phyloP scores from a whole-genome alignment of 2,888 invertebrate species.

The Drosophila subsilvestris region DNA sequence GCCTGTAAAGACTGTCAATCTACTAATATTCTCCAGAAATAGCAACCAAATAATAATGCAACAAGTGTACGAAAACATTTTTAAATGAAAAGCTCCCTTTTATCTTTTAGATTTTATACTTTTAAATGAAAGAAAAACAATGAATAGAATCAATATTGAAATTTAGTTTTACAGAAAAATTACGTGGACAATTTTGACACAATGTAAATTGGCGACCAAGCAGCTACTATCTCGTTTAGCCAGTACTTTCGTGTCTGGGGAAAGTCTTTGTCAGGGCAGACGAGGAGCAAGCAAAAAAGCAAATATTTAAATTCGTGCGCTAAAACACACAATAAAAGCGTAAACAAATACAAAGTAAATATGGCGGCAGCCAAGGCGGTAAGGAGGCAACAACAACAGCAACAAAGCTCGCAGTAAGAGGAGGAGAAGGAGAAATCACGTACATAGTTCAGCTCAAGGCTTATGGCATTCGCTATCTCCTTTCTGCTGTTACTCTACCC shows the following conservation, averaged over 20 bases:
- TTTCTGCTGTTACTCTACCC: background rate
- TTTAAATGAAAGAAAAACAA: too few relatives aligned
- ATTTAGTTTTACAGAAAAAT: too few relatives aligned
- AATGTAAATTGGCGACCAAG: background rate
- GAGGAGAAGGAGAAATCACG: slow-evolving; percentile 17
- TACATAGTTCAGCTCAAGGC: slow-evolving; percentile 31
- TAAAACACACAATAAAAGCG: slow-evolving; percentile 52
- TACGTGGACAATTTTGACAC: background rate
- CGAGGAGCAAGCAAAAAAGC: slow-evolving; percentile 32
- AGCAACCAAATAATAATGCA: background rate
- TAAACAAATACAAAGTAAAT: slow-evolving; percentile 61
- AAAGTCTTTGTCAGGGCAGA: background rate
- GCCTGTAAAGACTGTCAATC: too few relatives aligned
- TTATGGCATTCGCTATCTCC: slow-evolving; percentile 8
- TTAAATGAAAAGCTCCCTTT: too few relatives aligned
- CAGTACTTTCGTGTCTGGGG: slow-evolving; percentile 25
- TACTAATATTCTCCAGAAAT: too few relatives aligned
- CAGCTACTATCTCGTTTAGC: background rate
- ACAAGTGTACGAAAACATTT: too few relatives aligned
- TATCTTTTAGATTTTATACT: too few relatives aligned
- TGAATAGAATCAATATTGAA: too few relatives aligned
- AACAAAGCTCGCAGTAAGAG: slow-evolving; percentile 4
- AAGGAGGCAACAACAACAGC: slow-evolving; percentile 34
- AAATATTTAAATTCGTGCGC: slow-evolving; percentile 67
- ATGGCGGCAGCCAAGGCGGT: slow-evolving; percentile 37